Base-by-base conservation (phyloP, 2,797 vertebrate genomes). In the Coccyzus lansbergi region DNA sequence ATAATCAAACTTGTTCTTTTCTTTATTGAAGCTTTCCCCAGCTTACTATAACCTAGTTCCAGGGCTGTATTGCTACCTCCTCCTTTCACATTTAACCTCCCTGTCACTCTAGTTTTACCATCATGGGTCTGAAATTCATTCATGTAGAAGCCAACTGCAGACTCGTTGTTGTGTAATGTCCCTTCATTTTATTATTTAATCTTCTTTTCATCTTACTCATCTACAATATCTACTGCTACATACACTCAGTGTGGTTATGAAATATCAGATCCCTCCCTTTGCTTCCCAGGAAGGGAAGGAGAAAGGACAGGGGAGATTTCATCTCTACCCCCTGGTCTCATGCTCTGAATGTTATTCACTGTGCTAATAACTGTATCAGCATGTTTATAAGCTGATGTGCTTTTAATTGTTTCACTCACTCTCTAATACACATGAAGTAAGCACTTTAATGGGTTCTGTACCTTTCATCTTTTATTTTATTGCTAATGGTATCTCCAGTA, bases 401-500 rank as follows among this genome's bases (percentile, higher is more conserved):
- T 97, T 98, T 98, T 98, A 97, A 98, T 98, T 97, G 97, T 97
- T 97, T 96, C 92, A 51, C 76, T 96, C 83, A 63, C 93, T 94
- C 91, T 86, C 93, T 93, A 81, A 88, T 93, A 89, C 74, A 95
- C 64, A 90, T 93, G 96, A 90, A 97, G 91, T 95, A 95, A 97
- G 95, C 96, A 93, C 81, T 88, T 95, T 98, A 97, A 98, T 98
- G 97, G 95, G 85, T 89, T 97, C 93, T 97, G 95, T 89, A 96
- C 93, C 86, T 93, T 96, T 97, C 92, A 96, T 95, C 78, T 80
- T 97, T 96, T 97, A 96, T 96, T 97, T 97, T 97, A 97, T 96
- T 97, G 96, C 97, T 98, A 98, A 98, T 98, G 95, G 97, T 96
- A 96, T 97, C 97, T 96, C 82, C 90, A 97, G 97, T 97, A 97